Percentiles rank a stretch among this genome's conserved stretches.
phyloP scores from a whole-genome alignment of 2,797 vertebrate species.

The Eulemur albifrons region DNA sequence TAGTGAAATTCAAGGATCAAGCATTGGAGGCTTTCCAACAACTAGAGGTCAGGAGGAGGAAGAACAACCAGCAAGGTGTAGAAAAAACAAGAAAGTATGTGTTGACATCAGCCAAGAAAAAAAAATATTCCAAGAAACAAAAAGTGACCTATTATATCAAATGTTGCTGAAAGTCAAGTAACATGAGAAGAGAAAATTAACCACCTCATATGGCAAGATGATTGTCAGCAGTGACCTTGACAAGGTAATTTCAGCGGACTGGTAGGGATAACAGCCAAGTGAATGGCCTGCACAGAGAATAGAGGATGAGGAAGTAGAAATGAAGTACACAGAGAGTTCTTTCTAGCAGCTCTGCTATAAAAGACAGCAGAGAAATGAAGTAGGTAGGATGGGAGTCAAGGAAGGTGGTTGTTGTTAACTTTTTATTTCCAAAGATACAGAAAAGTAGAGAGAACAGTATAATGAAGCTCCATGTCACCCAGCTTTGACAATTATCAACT shows the following conservation, averaged over 20 bases:
- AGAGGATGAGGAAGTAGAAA: background rate
- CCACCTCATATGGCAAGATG: background rate
- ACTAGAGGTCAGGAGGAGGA: background rate
- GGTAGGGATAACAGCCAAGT: background rate
- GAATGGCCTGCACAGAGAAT: background rate
- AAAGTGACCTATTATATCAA: background rate
- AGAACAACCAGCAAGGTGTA: background rate
- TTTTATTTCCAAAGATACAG: background rate
- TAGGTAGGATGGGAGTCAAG: background rate
- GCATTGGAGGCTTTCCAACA: background rate
- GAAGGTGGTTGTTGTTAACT: background rate
- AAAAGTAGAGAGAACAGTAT: background rate
- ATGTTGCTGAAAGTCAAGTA: background rate
- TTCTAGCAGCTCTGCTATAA: background rate
- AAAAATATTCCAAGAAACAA: background rate
- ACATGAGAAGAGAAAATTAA: background rate
- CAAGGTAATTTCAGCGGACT: background rate
- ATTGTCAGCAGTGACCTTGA: background rate
- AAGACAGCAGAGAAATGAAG: background rate
- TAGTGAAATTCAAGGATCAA: background rate
- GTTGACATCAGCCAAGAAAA: background rate
- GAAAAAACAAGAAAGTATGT: background rate
- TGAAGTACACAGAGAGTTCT: background rate
- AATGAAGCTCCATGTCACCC: background rate
- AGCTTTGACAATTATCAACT: background rate